Conservation (phyloP, 1,140 invertebrate genomes). For the Drosophila willistoni region DNA sequence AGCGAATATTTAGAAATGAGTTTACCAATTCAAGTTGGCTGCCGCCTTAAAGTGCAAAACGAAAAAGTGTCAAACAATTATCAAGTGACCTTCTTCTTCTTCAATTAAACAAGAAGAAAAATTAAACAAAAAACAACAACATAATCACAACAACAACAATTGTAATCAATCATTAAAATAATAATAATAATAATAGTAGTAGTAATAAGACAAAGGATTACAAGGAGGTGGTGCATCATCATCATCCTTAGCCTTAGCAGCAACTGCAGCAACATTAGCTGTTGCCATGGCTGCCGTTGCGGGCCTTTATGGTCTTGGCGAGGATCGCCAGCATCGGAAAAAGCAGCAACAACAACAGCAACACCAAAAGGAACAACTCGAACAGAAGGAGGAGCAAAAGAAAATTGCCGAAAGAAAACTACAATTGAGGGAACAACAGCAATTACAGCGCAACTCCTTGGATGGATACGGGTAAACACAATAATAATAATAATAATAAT, state of each 20-base stretch:
- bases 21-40: neutral
- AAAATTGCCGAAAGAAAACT: slow-evolving; percentile 78
- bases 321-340: slow-evolving; percentile 82
- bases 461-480: slow-evolving; percentile 71
- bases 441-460: slow-evolving; percentile 71
- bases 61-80: neutral
- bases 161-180: slow-evolving; percentile 1
- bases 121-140: neutral
- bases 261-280: slow-evolving; percentile 5
- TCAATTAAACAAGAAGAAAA: neutral
- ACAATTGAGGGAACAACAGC: slow-evolving; percentile 71
- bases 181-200: neutral
- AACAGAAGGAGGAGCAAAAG: slow-evolving; percentile 81
- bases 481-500: neutral
- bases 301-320: slow-evolving; percentile 81
- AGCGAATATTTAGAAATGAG: neutral
- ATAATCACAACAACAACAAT: neutral
- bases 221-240: slow-evolving; percentile 25
- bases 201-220: neutral
- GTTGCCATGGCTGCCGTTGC: slow-evolving; percentile 80
- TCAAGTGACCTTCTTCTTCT: slow-evolving; percentile 2
- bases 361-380: slow-evolving; percentile 78
- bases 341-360: slow-evolving; percentile 82
- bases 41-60: neutral
- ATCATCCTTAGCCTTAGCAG: slow-evolving; percentile 13